phyloP scores from a whole-genome alignment of 2,888 invertebrate genomes.

The Spisula solida region DNA sequence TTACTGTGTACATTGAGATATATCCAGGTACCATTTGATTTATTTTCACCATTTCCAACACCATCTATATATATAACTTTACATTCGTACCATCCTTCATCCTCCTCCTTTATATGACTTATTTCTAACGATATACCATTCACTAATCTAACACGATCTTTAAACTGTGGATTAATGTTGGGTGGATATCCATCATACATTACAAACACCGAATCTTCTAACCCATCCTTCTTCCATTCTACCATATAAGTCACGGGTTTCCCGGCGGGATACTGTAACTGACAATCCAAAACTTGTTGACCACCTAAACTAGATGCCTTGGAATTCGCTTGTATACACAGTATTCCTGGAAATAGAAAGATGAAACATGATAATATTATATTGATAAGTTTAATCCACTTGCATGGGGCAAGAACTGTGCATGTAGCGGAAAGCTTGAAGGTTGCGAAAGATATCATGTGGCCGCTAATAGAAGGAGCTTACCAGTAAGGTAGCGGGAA shows the following conservation, averaged over 20 bases:
- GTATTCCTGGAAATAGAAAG: slow-evolving; percentile 61
- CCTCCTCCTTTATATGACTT: slow-evolving; percentile 96
- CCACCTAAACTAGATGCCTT: slow-evolving; percentile 99
- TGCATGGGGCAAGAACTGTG: too few relatives aligned
- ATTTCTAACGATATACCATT: slow-evolving; percentile 92
- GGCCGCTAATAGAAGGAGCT: too few relatives aligned
- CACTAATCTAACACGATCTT: slow-evolving; percentile 88
- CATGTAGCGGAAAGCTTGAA: too few relatives aligned
- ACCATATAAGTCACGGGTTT: slow-evolving; percentile 98
- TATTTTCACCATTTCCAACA: slow-evolving; percentile 92
- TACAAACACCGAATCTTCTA: slow-evolving; percentile 98
- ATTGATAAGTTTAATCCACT: too few relatives aligned
- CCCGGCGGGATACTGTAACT: slow-evolving; percentile 96
- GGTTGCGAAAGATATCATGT: too few relatives aligned
- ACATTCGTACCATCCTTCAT: slow-evolving; percentile 99
- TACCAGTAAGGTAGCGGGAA: too few relatives aligned
- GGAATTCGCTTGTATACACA: slow-evolving; percentile 79
- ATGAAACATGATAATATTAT: neutral
- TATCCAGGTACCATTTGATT: slow-evolving; percentile 97
- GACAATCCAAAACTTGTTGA: slow-evolving; percentile 99
- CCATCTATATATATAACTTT: slow-evolving; percentile 97
- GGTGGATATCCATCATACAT: slow-evolving; percentile 99
- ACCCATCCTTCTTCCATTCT: slow-evolving; percentile 99
- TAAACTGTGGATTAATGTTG: slow-evolving; percentile 93
- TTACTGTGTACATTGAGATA: slow-evolving; percentile 98